Percentiles rank a stretch among this genome's conserved stretches.
phyloP scores from a whole-genome alignment of 2,113 vertebrate genomes.

The Plecotus auritus region DNA sequence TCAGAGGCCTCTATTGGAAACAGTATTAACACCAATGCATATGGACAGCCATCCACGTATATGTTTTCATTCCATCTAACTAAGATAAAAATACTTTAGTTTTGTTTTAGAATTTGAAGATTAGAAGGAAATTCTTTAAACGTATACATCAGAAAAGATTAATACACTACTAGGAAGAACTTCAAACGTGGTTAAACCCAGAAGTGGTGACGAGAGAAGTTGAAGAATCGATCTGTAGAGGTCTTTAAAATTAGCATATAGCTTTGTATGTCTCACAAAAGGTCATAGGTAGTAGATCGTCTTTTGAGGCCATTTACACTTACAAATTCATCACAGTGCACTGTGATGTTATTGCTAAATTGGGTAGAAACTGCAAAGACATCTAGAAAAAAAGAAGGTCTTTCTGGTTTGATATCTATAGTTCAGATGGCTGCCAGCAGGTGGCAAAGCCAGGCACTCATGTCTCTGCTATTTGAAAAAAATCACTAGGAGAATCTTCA shows the following conservation, averaged over 20 bases:
- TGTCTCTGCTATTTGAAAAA: neutral
- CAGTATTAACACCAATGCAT: neutral
- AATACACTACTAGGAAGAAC: neutral
- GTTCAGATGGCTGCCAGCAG: neutral
- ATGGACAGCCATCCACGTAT: neutral
- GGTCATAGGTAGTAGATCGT: neutral
- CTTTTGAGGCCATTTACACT: neutral
- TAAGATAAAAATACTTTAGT: neutral
- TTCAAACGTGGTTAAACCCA: neutral
- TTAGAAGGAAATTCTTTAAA: neutral
- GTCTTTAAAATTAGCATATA: neutral
- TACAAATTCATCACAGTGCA: neutral
- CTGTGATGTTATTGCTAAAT: neutral
- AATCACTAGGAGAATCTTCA: neutral
- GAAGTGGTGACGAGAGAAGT: neutral
- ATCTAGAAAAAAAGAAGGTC: neutral
- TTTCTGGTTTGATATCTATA: neutral
- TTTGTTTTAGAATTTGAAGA: neutral
- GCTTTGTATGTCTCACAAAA: neutral
- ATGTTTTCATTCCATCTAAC: neutral
- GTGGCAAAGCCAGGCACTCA: neutral
- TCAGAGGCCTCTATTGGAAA: neutral
- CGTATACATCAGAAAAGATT: neutral
- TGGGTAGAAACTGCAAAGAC: neutral
- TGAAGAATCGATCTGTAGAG: neutral